Evolutionary conservation across 2,888 invertebrate genomes (phyloP).

Genomic region (Camponotus fellah): DNA sequence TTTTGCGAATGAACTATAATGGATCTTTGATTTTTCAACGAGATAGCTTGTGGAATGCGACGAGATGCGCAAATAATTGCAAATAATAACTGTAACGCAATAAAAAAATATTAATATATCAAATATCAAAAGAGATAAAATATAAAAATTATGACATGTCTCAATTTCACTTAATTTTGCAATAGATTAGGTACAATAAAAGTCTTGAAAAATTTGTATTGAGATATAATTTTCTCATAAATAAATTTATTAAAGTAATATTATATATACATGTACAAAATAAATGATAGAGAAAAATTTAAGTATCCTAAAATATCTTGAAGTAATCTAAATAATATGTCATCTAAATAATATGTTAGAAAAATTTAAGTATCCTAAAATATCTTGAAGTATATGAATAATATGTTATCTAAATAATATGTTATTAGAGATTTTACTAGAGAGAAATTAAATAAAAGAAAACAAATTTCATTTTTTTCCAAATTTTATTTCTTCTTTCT

Average conservation of each 20-base stretch:
- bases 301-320: no score
- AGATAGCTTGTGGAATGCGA: neutral
- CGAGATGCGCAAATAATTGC: neutral
- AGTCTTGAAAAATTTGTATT: neutral
- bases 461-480: no score
- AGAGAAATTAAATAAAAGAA: no score
- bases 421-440: no score
- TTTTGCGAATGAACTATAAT: constrained; percentile 20
- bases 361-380: no score
- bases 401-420: no score
- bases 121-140: neutral
- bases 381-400: no score
- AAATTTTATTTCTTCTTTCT: no score
- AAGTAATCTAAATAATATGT: no score
- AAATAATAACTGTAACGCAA: neutral
- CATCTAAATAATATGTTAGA: neutral
- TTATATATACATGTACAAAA: neutral
- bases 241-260: neutral
- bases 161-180: neutral
- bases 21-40: constrained; percentile 30
- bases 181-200: neutral
- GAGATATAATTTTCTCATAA: neutral
- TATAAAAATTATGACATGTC: neutral
- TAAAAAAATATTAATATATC: neutral
- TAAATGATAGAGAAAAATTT: neutral